phyloP scores from a whole-genome alignment of 2,113 vertebrate genomes.

The Hiodon tergisus region DNA sequence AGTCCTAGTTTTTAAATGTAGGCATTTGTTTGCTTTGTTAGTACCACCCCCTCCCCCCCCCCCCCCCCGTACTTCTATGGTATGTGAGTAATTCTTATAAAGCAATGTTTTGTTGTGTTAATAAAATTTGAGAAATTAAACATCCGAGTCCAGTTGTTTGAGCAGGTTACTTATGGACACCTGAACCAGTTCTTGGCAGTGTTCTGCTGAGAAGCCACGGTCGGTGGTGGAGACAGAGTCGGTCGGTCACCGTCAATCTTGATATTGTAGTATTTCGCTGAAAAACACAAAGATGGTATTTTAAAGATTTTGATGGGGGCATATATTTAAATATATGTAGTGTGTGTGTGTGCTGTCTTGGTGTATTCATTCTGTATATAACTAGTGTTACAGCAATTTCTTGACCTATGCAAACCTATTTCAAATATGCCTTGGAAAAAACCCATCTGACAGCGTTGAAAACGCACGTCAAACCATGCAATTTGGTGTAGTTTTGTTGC shows the following conservation, averaged over 20 bases:
- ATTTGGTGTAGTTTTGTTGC: conserved; percentile 24
- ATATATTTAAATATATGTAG: too few species aligned
- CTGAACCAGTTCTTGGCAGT: conserved; percentile 74
- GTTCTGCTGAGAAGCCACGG: conserved; percentile 59
- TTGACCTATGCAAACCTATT: neutral
- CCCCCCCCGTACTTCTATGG: conserved; percentile 53
- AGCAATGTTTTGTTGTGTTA: conserved; percentile 65
- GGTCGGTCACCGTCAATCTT: conserved; percentile 65
- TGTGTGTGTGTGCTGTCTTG: too few species aligned
- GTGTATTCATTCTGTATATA: too few species aligned
- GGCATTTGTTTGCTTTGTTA: conserved; percentile 1
- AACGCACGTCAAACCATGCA: neutral
- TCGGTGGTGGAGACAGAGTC: conserved; percentile 50
- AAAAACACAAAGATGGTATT: conserved; percentile 25
- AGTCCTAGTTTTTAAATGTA: conserved; percentile 18
- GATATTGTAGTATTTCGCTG: conserved; percentile 81
- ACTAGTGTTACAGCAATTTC: too few species aligned
- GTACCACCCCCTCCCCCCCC: conserved; percentile 13
- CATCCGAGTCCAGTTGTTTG: conserved; percentile 28
- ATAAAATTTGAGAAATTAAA: conserved; percentile 69
- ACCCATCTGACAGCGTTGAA: neutral
- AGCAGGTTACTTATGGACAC: conserved; percentile 62
- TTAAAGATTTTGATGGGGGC: neutral
- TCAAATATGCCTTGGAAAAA: neutral
- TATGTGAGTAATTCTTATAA: conserved; percentile 52